phyloP scores from a whole-genome alignment of 2,797 vertebrate species.

The Neosalanx taihuensis region DNA sequence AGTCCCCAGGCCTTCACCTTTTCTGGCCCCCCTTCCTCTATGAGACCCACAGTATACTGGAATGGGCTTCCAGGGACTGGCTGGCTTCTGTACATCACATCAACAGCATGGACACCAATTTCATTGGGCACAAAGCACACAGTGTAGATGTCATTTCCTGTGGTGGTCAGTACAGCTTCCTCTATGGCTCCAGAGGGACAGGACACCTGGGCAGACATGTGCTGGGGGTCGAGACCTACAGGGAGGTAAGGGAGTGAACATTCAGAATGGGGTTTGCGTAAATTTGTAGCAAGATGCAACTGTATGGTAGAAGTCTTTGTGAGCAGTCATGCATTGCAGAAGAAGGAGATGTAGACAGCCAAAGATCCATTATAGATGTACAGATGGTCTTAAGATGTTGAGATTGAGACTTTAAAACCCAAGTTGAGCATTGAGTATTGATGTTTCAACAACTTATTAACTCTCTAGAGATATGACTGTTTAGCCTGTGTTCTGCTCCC shows the following conservation, averaged over 20 bases:
- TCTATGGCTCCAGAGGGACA: constrained; percentile 71
- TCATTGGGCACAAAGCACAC: constrained; percentile 74
- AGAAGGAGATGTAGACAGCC: neutral
- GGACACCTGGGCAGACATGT: constrained; percentile 73
- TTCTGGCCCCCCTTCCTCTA: constrained; percentile 75
- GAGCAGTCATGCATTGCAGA: neutral
- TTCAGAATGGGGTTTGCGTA: neutral
- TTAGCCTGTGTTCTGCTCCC: too few species aligned
- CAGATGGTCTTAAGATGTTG: too few species aligned
- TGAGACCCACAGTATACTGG: constrained; percentile 77
- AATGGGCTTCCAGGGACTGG: constrained; percentile 75
- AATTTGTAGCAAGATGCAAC: neutral
- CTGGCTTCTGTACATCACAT: constrained; percentile 73
- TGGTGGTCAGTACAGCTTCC: constrained; percentile 66
- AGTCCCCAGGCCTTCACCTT: constrained; percentile 74
- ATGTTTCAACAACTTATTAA: too few species aligned
- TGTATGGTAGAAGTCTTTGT: neutral
- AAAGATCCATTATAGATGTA: neutral
- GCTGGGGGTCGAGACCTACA: constrained; percentile 29
- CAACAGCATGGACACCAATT: constrained; percentile 73
- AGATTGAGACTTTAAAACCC: too few species aligned
- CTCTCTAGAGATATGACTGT: too few species aligned
- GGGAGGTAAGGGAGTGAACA: neutral
- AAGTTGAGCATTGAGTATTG: too few species aligned
- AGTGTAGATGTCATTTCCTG: constrained; percentile 67